Base-by-base conservation (phyloP, 2,888 invertebrate species). In the Brenthis hecate region DNA sequence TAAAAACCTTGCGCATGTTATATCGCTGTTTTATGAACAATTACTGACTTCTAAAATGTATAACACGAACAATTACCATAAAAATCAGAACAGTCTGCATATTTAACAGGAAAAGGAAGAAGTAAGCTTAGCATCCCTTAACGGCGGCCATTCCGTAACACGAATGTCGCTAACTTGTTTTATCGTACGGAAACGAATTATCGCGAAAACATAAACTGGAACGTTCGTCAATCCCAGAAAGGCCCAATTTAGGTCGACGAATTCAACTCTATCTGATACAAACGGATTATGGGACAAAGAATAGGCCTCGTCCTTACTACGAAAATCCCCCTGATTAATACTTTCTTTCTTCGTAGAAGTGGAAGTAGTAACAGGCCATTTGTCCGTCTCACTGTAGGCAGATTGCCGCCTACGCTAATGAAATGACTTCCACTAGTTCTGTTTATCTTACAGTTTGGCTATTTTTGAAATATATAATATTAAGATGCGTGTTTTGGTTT, bases 251-350 rank as follows among this genome's bases (percentile, higher is more conserved):
- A 71, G 74, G 74, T 75, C 75, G 77, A 74, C 72, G 81, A 79
- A 76, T 72, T 77, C 84, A 85, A 87, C 85, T 86, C 87, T 85
- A 88, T 88, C 87, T 87, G 89, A 87, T 88, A 85, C 86, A 84
- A 85, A 82, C 81, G 84, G 86, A 89, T 89, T 88, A 87, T 82
- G 80, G 78, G 80, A 81, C 81, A 78, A 79, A 75, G 82, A 84
- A 85, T 82, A 78, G 81, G 81, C 79, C 79, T 80, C 76, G 76
- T 76, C 73, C 74, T 76, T 77, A 77, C 79, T 75, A 80, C 81
- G 80, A 82, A 83, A 83, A 85, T 80, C 79, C 74, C 77, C 76
- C 76, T 81, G 81, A 84, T 84, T 85, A 82, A 83, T 85, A 83
- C 81, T 80, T 78, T 76, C 77, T 81, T 63, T 64, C 68, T 76